These are phyloP conservation scores for Stichopus horrens DNA, from an alignment of 53 echinoderm and acorn worm genomes.

Conservation along the genomic window DNA sequence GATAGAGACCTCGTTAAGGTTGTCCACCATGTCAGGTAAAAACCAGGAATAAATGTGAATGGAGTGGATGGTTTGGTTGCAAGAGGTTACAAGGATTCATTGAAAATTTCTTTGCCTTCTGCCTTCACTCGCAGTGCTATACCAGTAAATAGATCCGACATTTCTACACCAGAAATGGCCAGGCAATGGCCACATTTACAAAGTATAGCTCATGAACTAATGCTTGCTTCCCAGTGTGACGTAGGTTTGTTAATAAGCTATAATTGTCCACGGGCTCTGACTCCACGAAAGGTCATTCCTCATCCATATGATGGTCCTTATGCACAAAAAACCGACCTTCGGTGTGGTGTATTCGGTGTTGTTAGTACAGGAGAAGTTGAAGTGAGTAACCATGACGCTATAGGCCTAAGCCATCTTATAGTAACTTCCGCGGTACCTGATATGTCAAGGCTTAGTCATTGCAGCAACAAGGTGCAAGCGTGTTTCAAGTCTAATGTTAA, in stretches of 20 bases:
- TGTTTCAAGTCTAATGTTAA: neutral
- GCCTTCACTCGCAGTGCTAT: constrained; percentile 5
- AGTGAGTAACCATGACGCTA: neutral
- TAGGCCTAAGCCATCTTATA: neutral
- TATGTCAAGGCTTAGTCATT: no score
- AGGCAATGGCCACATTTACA: neutral
- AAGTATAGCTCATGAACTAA: neutral
- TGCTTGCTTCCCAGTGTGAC: neutral
- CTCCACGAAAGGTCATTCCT: neutral
- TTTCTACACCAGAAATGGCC: constrained; percentile 20
- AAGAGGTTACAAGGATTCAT: neutral
- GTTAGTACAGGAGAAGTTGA: no score
- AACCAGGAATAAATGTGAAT: neutral
- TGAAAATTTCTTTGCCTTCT: neutral
- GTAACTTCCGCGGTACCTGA: no score
- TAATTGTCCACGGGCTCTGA: constrained; percentile 14
- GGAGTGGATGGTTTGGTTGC: neutral
- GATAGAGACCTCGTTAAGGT: neutral
- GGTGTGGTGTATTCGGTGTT: no score
- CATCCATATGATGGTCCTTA: constrained; percentile 2
- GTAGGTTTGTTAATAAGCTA: constrained; percentile 19
- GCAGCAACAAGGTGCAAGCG: no score
- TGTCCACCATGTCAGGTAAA: constrained; percentile 3
- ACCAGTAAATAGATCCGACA: constrained; percentile 19
- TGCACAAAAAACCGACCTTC: constrained; percentile 22